phyloP scores from a whole-genome alignment of 35 echinoderm and acorn worm genomes.

The Apostichopus japonicus region DNA sequence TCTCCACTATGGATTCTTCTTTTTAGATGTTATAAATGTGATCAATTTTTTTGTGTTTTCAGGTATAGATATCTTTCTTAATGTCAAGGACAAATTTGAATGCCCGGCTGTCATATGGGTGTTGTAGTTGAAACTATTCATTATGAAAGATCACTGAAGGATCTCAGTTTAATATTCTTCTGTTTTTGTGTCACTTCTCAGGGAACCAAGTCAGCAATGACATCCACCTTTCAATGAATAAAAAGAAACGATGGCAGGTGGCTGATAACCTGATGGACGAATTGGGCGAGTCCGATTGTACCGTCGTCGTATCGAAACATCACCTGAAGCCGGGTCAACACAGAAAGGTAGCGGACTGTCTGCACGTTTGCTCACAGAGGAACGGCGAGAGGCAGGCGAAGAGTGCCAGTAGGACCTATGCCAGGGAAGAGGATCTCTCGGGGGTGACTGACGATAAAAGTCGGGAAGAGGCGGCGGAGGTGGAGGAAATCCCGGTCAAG shows the following conservation, averaged over 20 bases:
- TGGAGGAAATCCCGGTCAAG: background rate
- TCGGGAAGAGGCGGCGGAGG: background rate
- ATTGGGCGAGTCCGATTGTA: background rate
- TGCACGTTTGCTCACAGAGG: slow-evolving; percentile 16
- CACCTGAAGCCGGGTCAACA: slow-evolving; percentile 20
- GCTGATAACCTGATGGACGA: background rate
- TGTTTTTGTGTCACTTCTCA: background rate
- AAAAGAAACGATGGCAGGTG: slow-evolving; percentile 35
- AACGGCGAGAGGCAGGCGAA: background rate
- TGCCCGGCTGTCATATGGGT: too few species aligned
- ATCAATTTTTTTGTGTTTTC: too few species aligned
- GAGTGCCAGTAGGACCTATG: slow-evolving; percentile 35
- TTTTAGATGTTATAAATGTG: too few species aligned
- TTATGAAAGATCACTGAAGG: too few species aligned
- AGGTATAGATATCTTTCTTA: too few species aligned
- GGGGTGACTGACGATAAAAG: background rate
- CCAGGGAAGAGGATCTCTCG: background rate
- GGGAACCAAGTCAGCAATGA: background rate
- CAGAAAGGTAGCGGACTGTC: background rate
- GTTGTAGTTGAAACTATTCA: too few species aligned
- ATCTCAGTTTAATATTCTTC: too few species aligned
- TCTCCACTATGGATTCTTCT: too few species aligned
- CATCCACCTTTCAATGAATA: slow-evolving; percentile 32
- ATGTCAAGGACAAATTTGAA: too few species aligned
- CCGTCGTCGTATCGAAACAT: slow-evolving; percentile 31